A percentile compares a stretch with the other conserved stretches of the same genome.
Evolutionary conservation across 2,888 invertebrate genomes (phyloP).

Genomic region (Rotaria sp.): DNA sequence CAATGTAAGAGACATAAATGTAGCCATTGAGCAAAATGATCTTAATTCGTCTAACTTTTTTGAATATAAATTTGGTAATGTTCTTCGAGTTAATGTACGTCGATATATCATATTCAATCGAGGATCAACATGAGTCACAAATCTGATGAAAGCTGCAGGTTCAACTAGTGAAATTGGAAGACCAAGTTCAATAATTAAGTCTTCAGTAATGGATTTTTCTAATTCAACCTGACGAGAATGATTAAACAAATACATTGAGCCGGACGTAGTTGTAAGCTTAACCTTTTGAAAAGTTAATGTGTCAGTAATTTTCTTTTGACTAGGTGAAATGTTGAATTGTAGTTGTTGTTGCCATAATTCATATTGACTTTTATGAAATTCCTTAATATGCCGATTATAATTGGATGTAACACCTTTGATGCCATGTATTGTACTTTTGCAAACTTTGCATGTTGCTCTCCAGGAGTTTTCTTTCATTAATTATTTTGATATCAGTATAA

Average conservation of each 20-base stretch:
- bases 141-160: not conserved
- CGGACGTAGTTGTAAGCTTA: not conserved
- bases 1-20: not conserved
- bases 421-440: conserved; percentile 4
- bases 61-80: conserved; percentile 6
- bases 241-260: not conserved
- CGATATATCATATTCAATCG: not conserved
- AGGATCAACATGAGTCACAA: not conserved
- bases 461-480: not conserved
- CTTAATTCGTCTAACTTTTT: not conserved
- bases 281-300: not conserved
- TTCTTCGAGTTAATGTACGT: not conserved
- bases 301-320: conserved; percentile 4
- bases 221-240: not conserved
- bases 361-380: not conserved
- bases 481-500: not conserved
- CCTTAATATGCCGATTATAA: conserved; percentile 6
- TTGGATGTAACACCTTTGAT: not conserved
- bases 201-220: not conserved
- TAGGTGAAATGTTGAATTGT: not conserved
- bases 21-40: not conserved
- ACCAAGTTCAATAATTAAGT: not conserved
- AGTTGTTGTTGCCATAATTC: not conserved
- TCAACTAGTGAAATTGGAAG: not conserved
- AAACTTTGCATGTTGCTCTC: not conserved